A percentile compares a stretch with the other conserved stretches of the same genome.
Conservation (phyloP, 2,113 vertebrate genomes). For the Pelobates fuscus region DNA sequence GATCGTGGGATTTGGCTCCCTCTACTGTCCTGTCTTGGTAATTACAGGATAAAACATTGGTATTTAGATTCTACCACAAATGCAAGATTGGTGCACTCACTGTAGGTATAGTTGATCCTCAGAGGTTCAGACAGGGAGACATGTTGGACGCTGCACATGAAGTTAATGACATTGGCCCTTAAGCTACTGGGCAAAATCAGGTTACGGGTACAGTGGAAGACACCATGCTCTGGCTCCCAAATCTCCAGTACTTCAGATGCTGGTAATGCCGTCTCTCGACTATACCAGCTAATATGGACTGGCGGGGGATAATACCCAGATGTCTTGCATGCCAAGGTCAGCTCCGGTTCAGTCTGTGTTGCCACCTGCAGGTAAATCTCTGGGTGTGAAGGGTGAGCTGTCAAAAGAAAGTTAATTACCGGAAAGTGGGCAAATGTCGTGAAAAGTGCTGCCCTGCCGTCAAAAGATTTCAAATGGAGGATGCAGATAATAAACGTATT, state of each 20-base stretch:
- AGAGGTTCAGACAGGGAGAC: constrained; percentile 49
- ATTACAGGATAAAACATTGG: too few relatives aligned
- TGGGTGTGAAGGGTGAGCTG: constrained; percentile 56
- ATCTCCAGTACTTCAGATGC: background rate
- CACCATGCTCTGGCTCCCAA: background rate
- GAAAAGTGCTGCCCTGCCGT: background rate
- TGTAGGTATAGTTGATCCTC: constrained; percentile 53
- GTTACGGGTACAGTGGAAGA: background rate
- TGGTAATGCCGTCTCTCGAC: background rate
- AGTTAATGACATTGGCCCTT: constrained; percentile 39
- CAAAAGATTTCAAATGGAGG: too few relatives aligned
- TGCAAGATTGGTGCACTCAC: constrained; percentile 52
- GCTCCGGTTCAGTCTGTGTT: background rate
- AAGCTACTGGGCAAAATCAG: background rate
- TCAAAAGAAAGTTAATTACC: background rate
- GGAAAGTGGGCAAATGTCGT: background rate
- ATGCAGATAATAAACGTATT: too few relatives aligned
- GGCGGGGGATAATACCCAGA: constrained; percentile 56
- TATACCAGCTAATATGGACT: constrained; percentile 54
- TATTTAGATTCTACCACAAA: background rate
- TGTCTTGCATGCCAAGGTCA: constrained; percentile 58
- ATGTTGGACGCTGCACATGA: constrained; percentile 56
- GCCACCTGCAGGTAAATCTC: constrained; percentile 56
- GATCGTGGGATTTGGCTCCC: constrained; percentile 19
- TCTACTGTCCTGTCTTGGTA: background rate